Evolutionary conservation across 2,113 vertebrate genomes (phyloP), one percentile per base, ranked within the genome.

Genomic region (Equus quagga): DNA sequence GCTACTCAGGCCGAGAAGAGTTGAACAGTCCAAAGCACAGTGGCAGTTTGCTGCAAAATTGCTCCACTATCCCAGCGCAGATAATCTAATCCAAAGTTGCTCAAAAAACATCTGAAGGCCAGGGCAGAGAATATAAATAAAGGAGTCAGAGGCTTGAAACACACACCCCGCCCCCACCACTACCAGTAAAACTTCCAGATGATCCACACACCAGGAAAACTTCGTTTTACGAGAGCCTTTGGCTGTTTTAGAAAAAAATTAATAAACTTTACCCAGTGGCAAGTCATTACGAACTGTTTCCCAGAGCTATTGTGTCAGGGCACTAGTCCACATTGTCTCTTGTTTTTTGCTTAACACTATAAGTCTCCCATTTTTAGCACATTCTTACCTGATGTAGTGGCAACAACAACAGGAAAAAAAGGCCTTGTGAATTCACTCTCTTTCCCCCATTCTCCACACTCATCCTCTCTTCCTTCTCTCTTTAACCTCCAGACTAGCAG

Each of bases 81-180:
- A 89, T 95, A 89, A 86, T 73, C 69, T 82, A 84, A 97, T 90
- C 91, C 46, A 83, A 85, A 70, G 44, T 56, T 58, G 28, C 33
- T 76, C 56, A 21, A 36, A 93, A 91, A 92, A 6, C 33, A 82
- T 88, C 78, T 86, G 82, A 96, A 93, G 95, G 95, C 86, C 89
- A 81, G 33, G 67, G 8, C 72, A 86, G 33, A 96, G 67, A 81
- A 87, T 19, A 75, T 33, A 96, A 84, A 96, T 81, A 87, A 46
- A 82, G 49, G 67, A 96, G 31, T 75, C 72, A 91, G 41, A 90
- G 13, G 62, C 56, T 41, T 44, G 44, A 62, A 51, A 49, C 28
- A 54, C 65, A 49, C 49, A 49, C 64, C 18, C 67, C 13, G 33
- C 6, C 78, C 17, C 51, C 31, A 46, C 31, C 87, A 58, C 67